Base-by-base conservation (phyloP, 2,113 vertebrate genomes). In the Poeciliopsis occidentalis region DNA sequence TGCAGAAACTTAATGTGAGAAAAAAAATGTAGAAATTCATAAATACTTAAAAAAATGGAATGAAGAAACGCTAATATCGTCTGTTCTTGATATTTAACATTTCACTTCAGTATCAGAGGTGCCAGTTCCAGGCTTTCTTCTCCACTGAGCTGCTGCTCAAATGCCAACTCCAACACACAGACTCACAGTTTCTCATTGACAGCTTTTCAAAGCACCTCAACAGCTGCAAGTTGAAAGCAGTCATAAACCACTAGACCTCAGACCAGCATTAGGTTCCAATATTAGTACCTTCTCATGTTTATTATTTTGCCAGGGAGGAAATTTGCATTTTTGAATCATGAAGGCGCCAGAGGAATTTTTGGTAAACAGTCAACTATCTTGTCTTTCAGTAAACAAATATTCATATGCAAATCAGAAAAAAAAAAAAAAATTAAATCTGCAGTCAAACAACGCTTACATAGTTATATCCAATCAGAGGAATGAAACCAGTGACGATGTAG, bases 141-240 rank as follows among this genome's bases (percentile, higher is more conserved):
- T 67, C 67, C 62, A 30, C 22, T 26, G 60, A 51, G 32, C 79
- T 73, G 71, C 13, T 73, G 13, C 61, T 3, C 19, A 71, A 76
- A 82, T 85, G 83, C 22, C 73, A 87, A 81, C 82, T 85, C 82
- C 84, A 87, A 76, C 62, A 79, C 6, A 29, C 31, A 37, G 64
- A 76, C 64, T 68, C 73, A 79, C 75, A 75, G 67, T 27, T 63
- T 74, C 65, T 81, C 86, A 79, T 60, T 60, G 26, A 47, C 68
- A 37, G 29, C 61, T 83, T 93, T 87, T 92, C 84, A 94, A 24
- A 92, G 88, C 84, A 37, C 37, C 67, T 82, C 72, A 91, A 84
- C 77, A 87, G 69, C 79, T 85, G 83, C 71, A 78, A 87, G 88
- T 77, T 80, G 78, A 79, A 68, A 64, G 63, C 19, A 19, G 31